Base-by-base conservation (phyloP, 1,140 invertebrate genomes). In the Idris sp. region DNA sequence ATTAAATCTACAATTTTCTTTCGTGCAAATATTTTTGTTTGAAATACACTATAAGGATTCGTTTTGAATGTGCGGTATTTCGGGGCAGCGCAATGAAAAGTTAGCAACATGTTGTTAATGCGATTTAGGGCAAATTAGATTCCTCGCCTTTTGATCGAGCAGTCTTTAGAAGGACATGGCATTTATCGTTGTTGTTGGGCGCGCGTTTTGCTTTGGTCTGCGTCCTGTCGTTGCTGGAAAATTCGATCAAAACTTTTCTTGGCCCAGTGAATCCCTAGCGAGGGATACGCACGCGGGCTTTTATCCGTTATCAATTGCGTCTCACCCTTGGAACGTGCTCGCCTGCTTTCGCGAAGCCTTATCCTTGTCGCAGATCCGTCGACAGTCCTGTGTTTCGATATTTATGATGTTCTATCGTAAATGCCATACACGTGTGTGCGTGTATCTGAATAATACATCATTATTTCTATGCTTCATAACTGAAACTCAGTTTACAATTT, bases 161-260 rank as follows among this genome's bases (percentile, higher is more conserved):
- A 40, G 65, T 58, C 59, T 76, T 69, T 76, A 58, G 59, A 44
- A 69, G 65, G 59, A 54, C 59, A 36, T 9, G 51, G 72, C 31
- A 74, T 74, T 74, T 74, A 74, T 74, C 36, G 61, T 65, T 53
- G 71, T 74, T 74, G 62, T 62, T 69, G 56, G 35, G 38, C 30
- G 22, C 31, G 72, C 64, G n/a, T n/a, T 64, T 68, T 58, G 59
- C 58, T 62, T 74, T 53, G 56, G 49, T 61, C 56, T 31, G 31
- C 44, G 40, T 58, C 22, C 61, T 48, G 53, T 28, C 54, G 48
- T 59, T 35, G 53, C 51, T 64, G 68, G 74, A 69, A 73, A 73
- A 74, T 77, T 77, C 71, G 75, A 77, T 77, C 69, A 74, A 77
- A 77, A 77, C 69, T 77, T 77, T 77, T 77, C 75, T 74, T 71